Percentiles rank a stretch among this genome's conserved stretches.
These are phyloP conservation scores for Chiridota heheva DNA, from an alignment of 35 echinoderm and acorn worm genomes.

Conservation along the genomic window DNA sequence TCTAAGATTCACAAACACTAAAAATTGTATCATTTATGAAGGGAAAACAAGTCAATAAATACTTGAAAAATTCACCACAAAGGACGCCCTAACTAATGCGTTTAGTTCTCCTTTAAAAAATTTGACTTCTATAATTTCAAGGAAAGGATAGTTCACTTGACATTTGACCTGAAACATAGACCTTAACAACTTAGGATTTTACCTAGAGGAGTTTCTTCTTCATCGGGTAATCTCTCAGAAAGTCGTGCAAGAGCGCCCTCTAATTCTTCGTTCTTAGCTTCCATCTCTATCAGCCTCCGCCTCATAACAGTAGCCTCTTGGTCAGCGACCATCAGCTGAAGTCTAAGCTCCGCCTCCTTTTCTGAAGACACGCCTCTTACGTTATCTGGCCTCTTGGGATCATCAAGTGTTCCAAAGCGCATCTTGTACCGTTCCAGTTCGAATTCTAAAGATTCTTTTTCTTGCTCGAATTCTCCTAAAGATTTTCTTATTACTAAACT, in stretches of 20 bases:
- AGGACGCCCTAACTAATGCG: no score
- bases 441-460: slow-evolving; percentile 89
- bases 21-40: no score
- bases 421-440: slow-evolving; percentile 93
- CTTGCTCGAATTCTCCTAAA: slow-evolving; percentile 63
- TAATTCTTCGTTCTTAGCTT: slow-evolving; percentile 80
- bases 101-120: no score
- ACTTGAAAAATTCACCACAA: no score
- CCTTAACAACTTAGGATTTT: no score
- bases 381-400: slow-evolving; percentile 70
- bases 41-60: no score
- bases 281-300: slow-evolving; percentile 72
- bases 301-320: slow-evolving; percentile 89
- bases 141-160: no score
- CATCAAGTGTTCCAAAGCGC: slow-evolving; percentile 95
- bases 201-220: no score
- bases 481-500: slow-evolving; percentile 72
- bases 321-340: slow-evolving; percentile 92
- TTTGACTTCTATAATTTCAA: no score
- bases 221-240: slow-evolving; percentile 60
- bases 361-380: slow-evolving; percentile 79
- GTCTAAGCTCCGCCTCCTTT: slow-evolving; percentile 91
- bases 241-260: slow-evolving; percentile 67
- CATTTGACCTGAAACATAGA: no score
- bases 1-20: no score